Evolutionary conservation across 2,888 invertebrate genomes (phyloP).

Genomic region (Abrostola tripartita): DNA sequence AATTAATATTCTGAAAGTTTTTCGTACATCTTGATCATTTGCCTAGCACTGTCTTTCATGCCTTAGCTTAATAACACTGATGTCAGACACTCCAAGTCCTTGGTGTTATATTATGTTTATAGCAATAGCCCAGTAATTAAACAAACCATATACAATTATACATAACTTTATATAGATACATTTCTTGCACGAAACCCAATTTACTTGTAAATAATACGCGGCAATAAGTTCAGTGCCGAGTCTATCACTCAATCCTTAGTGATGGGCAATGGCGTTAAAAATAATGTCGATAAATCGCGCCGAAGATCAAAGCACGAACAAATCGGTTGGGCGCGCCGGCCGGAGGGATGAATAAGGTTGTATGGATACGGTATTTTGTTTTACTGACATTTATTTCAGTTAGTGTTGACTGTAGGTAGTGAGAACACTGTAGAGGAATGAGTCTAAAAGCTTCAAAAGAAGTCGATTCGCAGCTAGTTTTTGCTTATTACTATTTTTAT

Average conservation of each 20-base stretch:
- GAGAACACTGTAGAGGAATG: too few species aligned
- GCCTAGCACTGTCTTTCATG: too few species aligned
- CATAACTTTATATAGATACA: slow-evolving; percentile 16
- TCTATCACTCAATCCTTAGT: slow-evolving; percentile 80
- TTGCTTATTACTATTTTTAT: too few species aligned
- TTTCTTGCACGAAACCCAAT: slow-evolving; percentile 33
- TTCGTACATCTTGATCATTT: too few species aligned
- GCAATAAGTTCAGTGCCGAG: slow-evolving; percentile 68
- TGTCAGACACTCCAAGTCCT: too few species aligned
- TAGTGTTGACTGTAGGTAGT: background rate
- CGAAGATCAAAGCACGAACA: slow-evolving; percentile 87
- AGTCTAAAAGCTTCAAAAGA: too few species aligned
- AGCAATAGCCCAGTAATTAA: slow-evolving; percentile 13
- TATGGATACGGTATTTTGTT: slow-evolving; percentile 62
- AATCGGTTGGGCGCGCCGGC: slow-evolving; percentile 77
- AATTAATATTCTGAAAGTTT: too few species aligned
- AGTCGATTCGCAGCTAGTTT: too few species aligned
- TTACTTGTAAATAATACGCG: slow-evolving; percentile 58
- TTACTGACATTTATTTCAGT: background rate
- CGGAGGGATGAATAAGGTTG: slow-evolving; percentile 46
- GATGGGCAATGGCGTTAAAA: slow-evolving; percentile 86
- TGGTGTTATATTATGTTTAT: too few species aligned
- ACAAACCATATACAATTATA: slow-evolving; percentile 29
- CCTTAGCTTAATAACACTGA: too few species aligned
- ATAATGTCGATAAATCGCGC: slow-evolving; percentile 87